Evolutionary conservation across 2,888 invertebrate genomes (phyloP), one percentile per base, ranked within the genome.

Genomic region (Camponotus fellah): DNA sequence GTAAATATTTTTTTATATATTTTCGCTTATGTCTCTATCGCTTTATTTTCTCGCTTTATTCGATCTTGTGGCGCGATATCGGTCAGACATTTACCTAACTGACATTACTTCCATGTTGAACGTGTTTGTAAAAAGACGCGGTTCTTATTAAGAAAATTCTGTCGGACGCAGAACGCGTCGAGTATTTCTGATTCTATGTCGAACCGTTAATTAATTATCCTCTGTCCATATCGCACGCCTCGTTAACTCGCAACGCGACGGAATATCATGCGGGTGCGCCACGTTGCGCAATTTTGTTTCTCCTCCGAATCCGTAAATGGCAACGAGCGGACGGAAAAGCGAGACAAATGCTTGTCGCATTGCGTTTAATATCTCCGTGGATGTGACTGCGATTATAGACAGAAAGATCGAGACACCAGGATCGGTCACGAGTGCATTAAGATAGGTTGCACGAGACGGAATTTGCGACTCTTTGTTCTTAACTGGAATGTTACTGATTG

Each of bases 181-280:
- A 62, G 43, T 74, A 43, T 60, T 60, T 12, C 40, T 26, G 62
- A 77, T 66, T 72, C 6, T 37, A 72, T 64, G 72, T 72, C 84
- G 77, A 85, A 77, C 85, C 66, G 86, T 83, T 91, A 91, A 92
- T 92, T 91, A 90, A 92, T 92, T 89, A 88, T 84, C 85, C 83
- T 82, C 85, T 88, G 89, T 86, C 86, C 88, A 90, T 91, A 90
- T 92, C 90, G 92, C 92, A 90, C 90, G 88, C 89, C 90, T 92
- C 90, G 91, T 93, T 92, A 92, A 87, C 85, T 82, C 32, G 69
- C 81, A 32, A 26, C 64, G 56, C 62, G 80, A 62, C 74, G 53
- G 77, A 81, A 83, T 83, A 65, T 84, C 56, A 65, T 60, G 46
- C 79, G 53, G 68, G 34, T 65, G 77, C 74, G 64, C 72, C 80